A percentile compares a stretch with the other conserved stretches of the same genome.
phyloP scores from a whole-genome alignment of 2,113 vertebrate genomes.

The Phalacrocorax pelagicus region DNA sequence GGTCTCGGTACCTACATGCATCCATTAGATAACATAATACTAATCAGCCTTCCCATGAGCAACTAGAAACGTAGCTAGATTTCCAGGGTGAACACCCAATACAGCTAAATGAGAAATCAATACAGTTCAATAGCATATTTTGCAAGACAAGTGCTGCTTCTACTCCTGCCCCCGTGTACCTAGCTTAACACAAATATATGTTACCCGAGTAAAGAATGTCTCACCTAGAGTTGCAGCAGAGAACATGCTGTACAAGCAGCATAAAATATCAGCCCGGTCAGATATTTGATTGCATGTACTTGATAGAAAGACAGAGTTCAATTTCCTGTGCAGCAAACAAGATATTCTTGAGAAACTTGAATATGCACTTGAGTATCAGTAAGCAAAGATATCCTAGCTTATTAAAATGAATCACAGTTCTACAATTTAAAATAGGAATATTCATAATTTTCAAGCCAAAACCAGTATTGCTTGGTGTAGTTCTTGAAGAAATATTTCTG shows the following conservation, averaged over 20 bases:
- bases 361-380: not conserved
- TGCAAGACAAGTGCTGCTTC: constrained; percentile 10
- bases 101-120: constrained; percentile 45
- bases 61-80: constrained; percentile 44
- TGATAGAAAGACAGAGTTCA: constrained; percentile 38
- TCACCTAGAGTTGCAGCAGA: not conserved
- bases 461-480: not conserved
- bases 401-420: constrained; percentile 43
- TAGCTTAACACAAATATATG: not conserved
- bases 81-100: constrained; percentile 44
- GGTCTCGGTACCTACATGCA: not conserved
- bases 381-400: constrained; percentile 43
- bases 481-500: constrained; percentile 5
- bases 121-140: constrained; percentile 17
- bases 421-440: constrained; percentile 40
- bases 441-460: constrained; percentile 38
- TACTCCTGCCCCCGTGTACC: not conserved
- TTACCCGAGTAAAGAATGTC: not conserved
- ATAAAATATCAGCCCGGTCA: constrained; percentile 23
- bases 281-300: constrained; percentile 24
- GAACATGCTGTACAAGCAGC: constrained; percentile 6
- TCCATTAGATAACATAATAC: constrained; percentile 64
- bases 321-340: constrained; percentile 47
- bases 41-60: constrained; percentile 45
- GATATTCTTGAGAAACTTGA: constrained; percentile 28